Evolutionary conservation across 2,888 invertebrate species (phyloP), one percentile per base, ranked within the genome.

Genomic region (Pterostichus niger): DNA sequence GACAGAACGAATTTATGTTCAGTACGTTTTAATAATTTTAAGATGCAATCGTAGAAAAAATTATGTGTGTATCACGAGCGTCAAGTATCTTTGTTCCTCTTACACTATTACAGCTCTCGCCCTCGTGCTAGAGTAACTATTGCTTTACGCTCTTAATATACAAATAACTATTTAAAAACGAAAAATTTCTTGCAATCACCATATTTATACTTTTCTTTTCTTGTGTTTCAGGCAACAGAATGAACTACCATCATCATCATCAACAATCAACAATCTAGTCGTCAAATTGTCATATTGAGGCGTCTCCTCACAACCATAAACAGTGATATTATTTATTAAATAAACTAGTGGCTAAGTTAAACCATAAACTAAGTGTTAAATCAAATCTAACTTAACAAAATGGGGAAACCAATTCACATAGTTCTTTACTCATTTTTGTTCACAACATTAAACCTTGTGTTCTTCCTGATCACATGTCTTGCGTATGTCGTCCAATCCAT

Each of bases 401-500:
- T 82, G 82, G 59, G 82, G 6, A 82, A 82, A 59, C 82, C 82
- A 46, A 59, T 82, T 15, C 82, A 82, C 56, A 35, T 82, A 2
- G 82, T 82, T n/a, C 31, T 82, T 6, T 75, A 82, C 49, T 75
- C 82, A 7, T 24, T 59, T 15, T 59, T 82, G 24, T 82, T 61
- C 31, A 46, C 35, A 15, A 56, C 75, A 6, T 15, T 82, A 13
- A 82, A 82, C 31, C 40, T 93, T 85, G 91, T 91, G 78, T 92
- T 93, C 86, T 87, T 93, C 84, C 86, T 93, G 59, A 88, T 82
- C 24, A 56, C 82, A 6, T n/a, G 33, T 4, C n/a, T 91, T 56
- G 90, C 90, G 17, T 85, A 91, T 10, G 89, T 91, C 46, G 87
- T 93, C 49, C 91, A 93, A 89, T 91, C 92, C 73, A 90, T 93